These are phyloP conservation scores for Drosophila navojoa DNA, from an alignment of 1,140 invertebrate species.

Conservation along the genomic window DNA sequence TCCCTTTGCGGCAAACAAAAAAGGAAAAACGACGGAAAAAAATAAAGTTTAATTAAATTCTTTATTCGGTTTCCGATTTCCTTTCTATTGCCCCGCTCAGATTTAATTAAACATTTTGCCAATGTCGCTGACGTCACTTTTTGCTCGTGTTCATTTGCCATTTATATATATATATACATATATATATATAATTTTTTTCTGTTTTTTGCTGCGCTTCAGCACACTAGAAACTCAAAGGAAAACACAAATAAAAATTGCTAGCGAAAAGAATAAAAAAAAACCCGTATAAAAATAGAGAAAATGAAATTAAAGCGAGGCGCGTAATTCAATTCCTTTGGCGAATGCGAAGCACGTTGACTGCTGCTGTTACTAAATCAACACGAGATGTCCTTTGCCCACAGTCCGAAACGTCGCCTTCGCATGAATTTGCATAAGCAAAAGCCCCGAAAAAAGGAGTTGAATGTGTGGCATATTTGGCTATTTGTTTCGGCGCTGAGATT, in stretches of 20 bases:
- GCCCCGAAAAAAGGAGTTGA: constrained; percentile 3
- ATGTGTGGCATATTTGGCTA: constrained; percentile 50
- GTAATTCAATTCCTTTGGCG: constrained; percentile 72
- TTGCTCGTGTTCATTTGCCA: constrained; percentile 1
- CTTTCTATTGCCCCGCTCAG: constrained; percentile 50
- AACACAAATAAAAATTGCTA: constrained; percentile 30
- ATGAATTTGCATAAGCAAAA: constrained; percentile 55
- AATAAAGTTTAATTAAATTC: constrained; percentile 80
- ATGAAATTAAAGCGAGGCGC: constrained; percentile 43
- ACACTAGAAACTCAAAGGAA: constrained; percentile 25
- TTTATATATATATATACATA: neutral
- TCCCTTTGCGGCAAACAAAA: constrained; percentile 19
- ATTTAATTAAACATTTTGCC: constrained; percentile 77
- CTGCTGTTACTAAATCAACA: constrained; percentile 73
- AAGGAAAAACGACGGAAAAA: constrained; percentile 10
- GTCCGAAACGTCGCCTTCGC: constrained; percentile 8
- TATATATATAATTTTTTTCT: constrained; percentile 28
- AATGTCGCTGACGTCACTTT: constrained; percentile 25
- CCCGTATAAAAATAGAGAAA: constrained; percentile 1
- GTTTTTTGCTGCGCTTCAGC: constrained; percentile 27
- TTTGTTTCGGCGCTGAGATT: constrained; percentile 46
- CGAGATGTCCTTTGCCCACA: constrained; percentile 46
- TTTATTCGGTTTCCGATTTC: constrained; percentile 67
- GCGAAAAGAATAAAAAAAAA: constrained; percentile 46
- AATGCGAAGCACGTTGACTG: constrained; percentile 62